These are phyloP conservation scores for Myocastor coypus DNA, from an alignment of 2,113 vertebrate species.

Conservation along the genomic window DNA sequence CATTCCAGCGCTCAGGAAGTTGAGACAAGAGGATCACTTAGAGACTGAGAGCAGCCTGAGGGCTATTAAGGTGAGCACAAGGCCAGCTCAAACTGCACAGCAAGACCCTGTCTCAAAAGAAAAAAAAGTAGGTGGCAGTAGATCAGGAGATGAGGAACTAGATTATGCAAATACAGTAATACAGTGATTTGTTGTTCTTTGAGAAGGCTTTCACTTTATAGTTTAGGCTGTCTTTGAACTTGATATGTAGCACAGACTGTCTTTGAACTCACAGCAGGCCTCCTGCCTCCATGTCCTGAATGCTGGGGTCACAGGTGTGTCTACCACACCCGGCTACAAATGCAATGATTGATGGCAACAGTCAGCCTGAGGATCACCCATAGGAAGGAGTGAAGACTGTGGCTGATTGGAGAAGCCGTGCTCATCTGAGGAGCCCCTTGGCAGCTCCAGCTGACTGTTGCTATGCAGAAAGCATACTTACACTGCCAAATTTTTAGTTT, in stretches of 20 bases:
- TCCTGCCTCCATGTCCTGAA: background rate
- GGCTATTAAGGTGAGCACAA: no score
- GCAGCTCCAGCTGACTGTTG: background rate
- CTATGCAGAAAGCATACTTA: background rate
- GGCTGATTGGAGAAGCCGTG: background rate
- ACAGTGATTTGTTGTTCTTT: background rate
- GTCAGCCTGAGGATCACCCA: background rate
- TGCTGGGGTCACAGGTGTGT: background rate
- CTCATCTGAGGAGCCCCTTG: background rate
- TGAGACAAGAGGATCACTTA: no score
- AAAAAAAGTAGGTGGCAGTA: background rate
- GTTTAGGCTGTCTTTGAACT: background rate
- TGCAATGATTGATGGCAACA: background rate
- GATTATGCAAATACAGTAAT: background rate
- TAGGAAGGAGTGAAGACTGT: background rate
- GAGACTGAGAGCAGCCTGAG: no score
- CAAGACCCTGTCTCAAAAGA: no score
- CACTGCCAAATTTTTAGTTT: slow-evolving; percentile 54
- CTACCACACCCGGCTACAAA: background rate
- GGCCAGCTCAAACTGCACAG: no score
- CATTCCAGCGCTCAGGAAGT: no score
- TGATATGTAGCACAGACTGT: background rate
- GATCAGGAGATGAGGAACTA: background rate
- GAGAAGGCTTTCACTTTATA: background rate
- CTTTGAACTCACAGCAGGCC: background rate